Evolutionary conservation across 2,888 invertebrate genomes (phyloP).

Genomic region (Rotaria magnacalcarata): DNA sequence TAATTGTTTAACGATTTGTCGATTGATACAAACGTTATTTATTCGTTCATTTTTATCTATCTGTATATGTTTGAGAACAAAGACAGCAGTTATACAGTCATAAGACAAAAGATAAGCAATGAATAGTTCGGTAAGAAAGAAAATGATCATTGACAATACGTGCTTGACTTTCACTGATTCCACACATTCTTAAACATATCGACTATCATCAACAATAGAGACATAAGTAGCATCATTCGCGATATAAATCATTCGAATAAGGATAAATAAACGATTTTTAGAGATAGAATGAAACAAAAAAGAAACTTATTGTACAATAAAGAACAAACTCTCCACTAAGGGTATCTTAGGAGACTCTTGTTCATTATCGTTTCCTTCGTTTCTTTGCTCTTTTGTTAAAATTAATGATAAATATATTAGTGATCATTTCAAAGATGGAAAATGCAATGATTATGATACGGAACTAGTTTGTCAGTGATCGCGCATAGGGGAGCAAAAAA

Average conservation of each 20-base stretch:
- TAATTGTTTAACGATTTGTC: constrained; percentile 24
- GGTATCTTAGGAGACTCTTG: background rate
- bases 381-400: background rate
- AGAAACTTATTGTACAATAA: too few relatives aligned
- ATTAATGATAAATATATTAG: constrained; percentile 22
- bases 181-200: background rate
- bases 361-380: background rate
- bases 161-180: background rate
- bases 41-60: background rate
- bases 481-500: background rate
- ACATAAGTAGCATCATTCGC: background rate
- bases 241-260: background rate
- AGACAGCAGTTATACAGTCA: background rate
- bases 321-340: background rate
- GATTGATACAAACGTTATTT: background rate
- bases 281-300: too few relatives aligned
- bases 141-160: background rate
- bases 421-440: background rate
- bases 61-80: background rate
- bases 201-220: constrained; percentile 12
- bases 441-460: constrained; percentile 12
- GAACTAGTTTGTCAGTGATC: constrained; percentile 2
- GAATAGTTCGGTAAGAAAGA: background rate
- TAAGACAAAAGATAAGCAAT: background rate
- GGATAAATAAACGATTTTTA: background rate